phyloP scores from a whole-genome alignment of 2,888 invertebrate species.

The Scrobipalpa atriplicella region DNA sequence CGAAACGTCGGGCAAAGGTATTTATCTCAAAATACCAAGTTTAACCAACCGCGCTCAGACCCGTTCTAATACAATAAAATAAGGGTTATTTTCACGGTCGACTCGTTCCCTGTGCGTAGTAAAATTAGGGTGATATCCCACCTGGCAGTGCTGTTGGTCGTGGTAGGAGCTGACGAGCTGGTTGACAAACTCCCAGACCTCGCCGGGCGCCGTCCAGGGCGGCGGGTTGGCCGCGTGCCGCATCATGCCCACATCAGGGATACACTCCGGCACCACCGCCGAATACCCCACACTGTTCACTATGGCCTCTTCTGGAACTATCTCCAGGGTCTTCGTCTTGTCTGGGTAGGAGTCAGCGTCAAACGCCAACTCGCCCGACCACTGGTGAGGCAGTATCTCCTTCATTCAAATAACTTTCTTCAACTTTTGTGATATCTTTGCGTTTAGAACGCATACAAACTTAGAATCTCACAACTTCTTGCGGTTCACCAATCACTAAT shows the following conservation, averaged over 20 bases:
- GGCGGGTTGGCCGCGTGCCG: conserved; percentile 73
- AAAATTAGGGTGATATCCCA: conserved; percentile 36
- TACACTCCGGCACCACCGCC: conserved; percentile 46
- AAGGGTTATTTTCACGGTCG: conserved; percentile 19
- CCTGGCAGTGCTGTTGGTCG: conserved; percentile 79
- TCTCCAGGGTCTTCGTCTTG: conserved; percentile 41
- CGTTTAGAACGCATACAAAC: conserved; percentile 1
- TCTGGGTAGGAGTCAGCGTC: conserved; percentile 26
- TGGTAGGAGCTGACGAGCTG: conserved; percentile 85
- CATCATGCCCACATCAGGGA: conserved; percentile 73
- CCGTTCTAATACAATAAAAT: too few relatives aligned
- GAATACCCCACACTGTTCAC: conserved; percentile 9
- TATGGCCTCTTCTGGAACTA: conserved; percentile 42
- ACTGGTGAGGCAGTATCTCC: conserved; percentile 27
- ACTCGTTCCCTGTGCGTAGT: not conserved
- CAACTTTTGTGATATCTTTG: not conserved
- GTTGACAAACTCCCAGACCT: conserved; percentile 87
- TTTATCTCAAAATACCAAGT: too few relatives aligned
- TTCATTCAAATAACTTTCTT: not conserved
- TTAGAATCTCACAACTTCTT: conserved; percentile 1
- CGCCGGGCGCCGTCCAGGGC: conserved; percentile 81
- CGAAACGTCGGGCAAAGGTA: too few relatives aligned
- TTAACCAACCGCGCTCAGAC: too few relatives aligned
- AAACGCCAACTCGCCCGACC: conserved; percentile 22
- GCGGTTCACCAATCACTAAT: conserved; percentile 35